Base-by-base conservation (phyloP, 2,113 vertebrate genomes). In the Colossoma macropomum region DNA sequence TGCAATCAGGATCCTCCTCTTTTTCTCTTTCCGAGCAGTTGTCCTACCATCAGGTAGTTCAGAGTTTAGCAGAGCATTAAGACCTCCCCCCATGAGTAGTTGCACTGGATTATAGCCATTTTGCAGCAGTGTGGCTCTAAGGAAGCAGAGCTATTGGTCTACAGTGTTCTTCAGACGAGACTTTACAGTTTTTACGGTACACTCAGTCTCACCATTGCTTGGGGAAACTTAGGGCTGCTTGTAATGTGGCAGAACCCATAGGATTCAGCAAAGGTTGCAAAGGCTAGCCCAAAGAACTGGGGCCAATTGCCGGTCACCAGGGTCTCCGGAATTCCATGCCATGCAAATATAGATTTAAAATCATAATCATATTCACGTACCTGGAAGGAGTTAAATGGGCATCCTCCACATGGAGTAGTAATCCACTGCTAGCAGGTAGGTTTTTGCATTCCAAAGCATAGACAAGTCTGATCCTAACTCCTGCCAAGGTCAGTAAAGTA, bases 311-410 rank as follows among this genome's bases (percentile, higher is more conserved):
- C 80, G 3, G 70, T 79, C 4, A 72, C 27, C 21, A 85, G 23
- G 0, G 41, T 69, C 52, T 85, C 70, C 10, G 45, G 17, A 16
- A 87, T 75, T 17, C 79, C 83, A 34, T 75, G 69, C 9, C 75
- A 8, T 30, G 80, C 75, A 27, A 85, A 85, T 0, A 84, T 80
- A 2, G 56, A 80, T n/a, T 85, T 85, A 6, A 83, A 15, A 19
- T 85, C 0, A 38, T 13, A 56, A 75, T 74, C 9, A 87, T 75
- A 34, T 85, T 75, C 4, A 27, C 41, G 0, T 30, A 86, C 60
- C 32, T 82, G 17, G 75, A 59, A 48, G 21, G 86, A 16, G 75
- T 60, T 27, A 84, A 27, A 8, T 34, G 75, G 21, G 70, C 52
- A 15, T n/a, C n/a, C n/a, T n/a, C n/a, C n/a, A n/a, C n/a, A n/a